These are phyloP conservation scores for Stenoptilia bipunctidactyla DNA, from an alignment of 2,888 invertebrate genomes.

Conservation along the genomic window DNA sequence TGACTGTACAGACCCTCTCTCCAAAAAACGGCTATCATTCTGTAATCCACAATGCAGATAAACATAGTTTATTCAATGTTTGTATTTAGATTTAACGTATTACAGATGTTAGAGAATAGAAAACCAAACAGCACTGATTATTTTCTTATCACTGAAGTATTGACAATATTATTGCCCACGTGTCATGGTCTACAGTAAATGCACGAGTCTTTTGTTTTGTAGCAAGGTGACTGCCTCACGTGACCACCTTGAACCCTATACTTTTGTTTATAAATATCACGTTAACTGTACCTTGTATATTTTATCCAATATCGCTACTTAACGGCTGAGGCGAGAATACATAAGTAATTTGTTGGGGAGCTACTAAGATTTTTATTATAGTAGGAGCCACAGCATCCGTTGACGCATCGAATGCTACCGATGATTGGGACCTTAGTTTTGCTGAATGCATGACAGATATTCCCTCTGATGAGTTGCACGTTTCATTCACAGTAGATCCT, in stretches of 20 bases:
- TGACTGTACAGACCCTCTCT: too few species aligned
- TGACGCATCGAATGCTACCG: conserved; percentile 47
- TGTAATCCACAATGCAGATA: too few species aligned
- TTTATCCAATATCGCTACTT: conserved; percentile 29
- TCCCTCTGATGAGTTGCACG: conserved; percentile 30
- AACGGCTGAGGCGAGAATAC: conserved; percentile 59
- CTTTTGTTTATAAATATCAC: background rate
- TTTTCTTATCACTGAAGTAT: too few species aligned
- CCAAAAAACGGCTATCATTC: too few species aligned
- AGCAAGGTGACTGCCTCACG: background rate
- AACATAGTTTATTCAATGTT: too few species aligned
- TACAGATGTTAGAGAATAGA: too few species aligned
- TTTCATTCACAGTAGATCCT: conserved; percentile 40
- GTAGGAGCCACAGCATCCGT: conserved; percentile 37
- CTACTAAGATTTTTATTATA: conserved; percentile 37
- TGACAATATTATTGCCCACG: too few species aligned
- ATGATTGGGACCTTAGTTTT: conserved; percentile 40
- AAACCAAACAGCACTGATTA: too few species aligned
- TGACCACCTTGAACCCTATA: background rate
- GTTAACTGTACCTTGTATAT: conserved; percentile 15
- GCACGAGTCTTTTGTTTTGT: background rate
- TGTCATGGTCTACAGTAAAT: too few species aligned
- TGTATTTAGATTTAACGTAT: too few species aligned
- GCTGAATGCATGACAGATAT: conserved; percentile 42
- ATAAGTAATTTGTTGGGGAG: conserved; percentile 60